Evolutionary conservation across 2,113 vertebrate species (phyloP).

Genomic region (Oceanites oceanicus): DNA sequence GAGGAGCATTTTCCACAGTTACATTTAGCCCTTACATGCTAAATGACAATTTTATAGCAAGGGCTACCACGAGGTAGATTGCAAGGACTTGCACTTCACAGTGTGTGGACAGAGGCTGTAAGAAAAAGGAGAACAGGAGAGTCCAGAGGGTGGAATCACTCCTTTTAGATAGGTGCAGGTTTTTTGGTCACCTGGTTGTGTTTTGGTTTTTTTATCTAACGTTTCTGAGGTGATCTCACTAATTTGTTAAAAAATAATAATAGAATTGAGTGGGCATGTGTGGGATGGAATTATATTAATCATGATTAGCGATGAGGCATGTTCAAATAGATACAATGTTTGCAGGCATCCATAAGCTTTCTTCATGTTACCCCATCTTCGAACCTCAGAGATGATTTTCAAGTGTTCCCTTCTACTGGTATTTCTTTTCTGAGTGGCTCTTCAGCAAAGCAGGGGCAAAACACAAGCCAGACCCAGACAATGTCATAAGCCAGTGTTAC

Average conservation of each 20-base stretch:
- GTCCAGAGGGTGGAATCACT: not conserved
- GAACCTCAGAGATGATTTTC: constrained; percentile 49
- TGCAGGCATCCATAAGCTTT: constrained; percentile 31
- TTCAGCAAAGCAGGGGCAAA: not conserved
- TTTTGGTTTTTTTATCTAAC: not conserved
- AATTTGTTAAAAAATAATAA: constrained; percentile 48
- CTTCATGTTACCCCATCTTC: constrained; percentile 7
- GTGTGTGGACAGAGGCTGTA: not conserved
- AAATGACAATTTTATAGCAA: not conserved
- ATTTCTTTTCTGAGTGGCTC: not conserved
- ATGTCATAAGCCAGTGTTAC: not conserved
- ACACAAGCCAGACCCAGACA: not conserved
- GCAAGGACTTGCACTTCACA: not conserved
- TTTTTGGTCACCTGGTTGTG: not conserved
- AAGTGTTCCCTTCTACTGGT: not conserved
- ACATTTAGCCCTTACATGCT: not conserved
- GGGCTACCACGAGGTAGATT: not conserved
- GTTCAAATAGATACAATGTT: not conserved
- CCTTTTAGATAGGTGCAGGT: not conserved
- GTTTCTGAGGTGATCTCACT: constrained; percentile 37
- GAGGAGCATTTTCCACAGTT: not conserved
- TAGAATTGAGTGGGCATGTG: constrained; percentile 39
- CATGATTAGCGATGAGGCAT: constrained; percentile 7
- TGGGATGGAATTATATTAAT: constrained; percentile 36
- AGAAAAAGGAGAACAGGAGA: not conserved